These are phyloP conservation scores for Diploscapter pachys DNA, from an alignment of 1,140 invertebrate species.

Conservation along the genomic window DNA sequence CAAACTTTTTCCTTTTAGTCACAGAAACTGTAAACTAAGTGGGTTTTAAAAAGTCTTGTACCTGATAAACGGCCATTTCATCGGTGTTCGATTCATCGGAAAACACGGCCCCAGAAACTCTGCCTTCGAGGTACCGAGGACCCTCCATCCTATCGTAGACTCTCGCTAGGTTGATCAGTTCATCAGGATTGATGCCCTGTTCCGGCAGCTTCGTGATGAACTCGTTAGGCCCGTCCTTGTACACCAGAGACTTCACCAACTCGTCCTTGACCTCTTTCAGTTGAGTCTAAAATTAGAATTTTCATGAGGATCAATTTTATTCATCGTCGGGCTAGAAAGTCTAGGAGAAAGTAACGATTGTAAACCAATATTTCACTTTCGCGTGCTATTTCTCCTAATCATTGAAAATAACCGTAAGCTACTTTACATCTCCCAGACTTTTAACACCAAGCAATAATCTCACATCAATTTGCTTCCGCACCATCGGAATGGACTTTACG, in stretches of 20 bases:
- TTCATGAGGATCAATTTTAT: no score
- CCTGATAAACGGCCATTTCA: conserved; percentile 71
- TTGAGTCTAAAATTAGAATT: conserved; percentile 12
- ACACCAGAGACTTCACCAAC: conserved; percentile 67
- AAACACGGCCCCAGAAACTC: conserved; percentile 59
- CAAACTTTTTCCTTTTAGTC: no score
- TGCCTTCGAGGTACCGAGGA: conserved; percentile 22
- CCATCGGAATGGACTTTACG: no score
- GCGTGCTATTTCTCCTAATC: no score
- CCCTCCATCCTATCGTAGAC: conserved; percentile 37
- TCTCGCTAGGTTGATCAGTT: conserved; percentile 37
- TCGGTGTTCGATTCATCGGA: conserved; percentile 69
- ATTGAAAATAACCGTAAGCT: no score
- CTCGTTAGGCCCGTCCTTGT: conserved; percentile 70
- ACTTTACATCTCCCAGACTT: no score
- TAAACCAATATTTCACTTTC: no score
- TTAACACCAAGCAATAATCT: no score
- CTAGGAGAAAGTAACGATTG: background rate
- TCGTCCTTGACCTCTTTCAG: conserved; percentile 60
- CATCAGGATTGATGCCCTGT: conserved; percentile 59
- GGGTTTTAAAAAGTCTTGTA: conserved; percentile 39
- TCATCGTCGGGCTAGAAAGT: background rate
- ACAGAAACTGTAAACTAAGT: no score
- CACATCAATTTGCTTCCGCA: no score
- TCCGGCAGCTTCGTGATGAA: conserved; percentile 70